phyloP scores from a whole-genome alignment of 2,797 vertebrate species.

The Manis pentadactyla region DNA sequence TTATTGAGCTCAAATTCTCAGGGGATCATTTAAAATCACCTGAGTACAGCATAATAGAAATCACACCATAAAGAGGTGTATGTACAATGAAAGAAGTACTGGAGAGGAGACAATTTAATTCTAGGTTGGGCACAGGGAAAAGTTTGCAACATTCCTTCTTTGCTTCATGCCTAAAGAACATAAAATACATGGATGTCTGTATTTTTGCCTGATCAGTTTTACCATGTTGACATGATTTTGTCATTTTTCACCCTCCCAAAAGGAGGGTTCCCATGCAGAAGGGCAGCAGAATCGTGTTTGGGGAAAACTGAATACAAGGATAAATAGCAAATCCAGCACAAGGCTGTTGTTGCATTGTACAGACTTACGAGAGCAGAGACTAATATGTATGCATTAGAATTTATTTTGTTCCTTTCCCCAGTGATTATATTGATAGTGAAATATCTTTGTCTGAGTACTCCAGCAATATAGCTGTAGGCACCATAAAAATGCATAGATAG shows the following conservation, averaged over 20 bases:
- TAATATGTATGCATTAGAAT: neutral
- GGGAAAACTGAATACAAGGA: neutral
- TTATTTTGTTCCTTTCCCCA: slow-evolving; percentile 68
- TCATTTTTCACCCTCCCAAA: neutral
- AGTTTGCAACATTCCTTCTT: neutral
- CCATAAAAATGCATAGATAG: slow-evolving; percentile 65
- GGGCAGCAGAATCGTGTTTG: neutral
- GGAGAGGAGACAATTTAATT: neutral
- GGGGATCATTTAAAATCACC: neutral
- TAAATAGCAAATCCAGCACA: neutral
- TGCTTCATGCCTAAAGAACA: neutral
- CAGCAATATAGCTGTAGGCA: slow-evolving; percentile 17
- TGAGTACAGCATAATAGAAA: neutral
- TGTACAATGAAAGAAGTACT: neutral
- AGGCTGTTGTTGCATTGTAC: neutral
- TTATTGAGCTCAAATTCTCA: neutral
- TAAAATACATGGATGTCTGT: neutral
- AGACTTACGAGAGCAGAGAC: neutral
- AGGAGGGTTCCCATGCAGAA: neutral
- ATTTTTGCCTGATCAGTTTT: neutral
- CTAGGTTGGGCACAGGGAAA: neutral
- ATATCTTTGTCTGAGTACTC: slow-evolving; percentile 67
- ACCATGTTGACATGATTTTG: neutral
- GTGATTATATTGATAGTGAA: slow-evolving; percentile 60
- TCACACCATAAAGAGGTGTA: neutral